Evolutionary conservation across 2,797 vertebrate species (phyloP).

Genomic region (Pampus argenteus): DNA sequence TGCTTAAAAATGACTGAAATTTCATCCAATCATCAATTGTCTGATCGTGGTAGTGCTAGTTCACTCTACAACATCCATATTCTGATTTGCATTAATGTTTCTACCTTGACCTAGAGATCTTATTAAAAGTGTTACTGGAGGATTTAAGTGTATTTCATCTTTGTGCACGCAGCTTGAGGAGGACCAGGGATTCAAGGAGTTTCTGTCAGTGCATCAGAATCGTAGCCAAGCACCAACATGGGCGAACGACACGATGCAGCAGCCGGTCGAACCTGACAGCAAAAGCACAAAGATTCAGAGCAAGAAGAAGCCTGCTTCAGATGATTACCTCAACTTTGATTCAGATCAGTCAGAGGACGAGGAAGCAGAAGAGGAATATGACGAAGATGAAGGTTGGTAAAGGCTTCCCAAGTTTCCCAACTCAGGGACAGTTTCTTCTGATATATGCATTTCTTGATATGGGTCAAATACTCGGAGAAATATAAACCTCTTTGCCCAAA

Average conservation of each 20-base stretch:
- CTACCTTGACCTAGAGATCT: too few relatives aligned
- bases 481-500: too few relatives aligned
- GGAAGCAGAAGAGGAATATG: conserved; percentile 57
- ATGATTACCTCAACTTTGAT: conserved; percentile 98
- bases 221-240: conserved; percentile 90
- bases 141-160: background rate
- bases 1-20: too few relatives aligned
- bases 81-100: background rate
- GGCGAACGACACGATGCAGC: conserved; percentile 88
- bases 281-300: conserved; percentile 51
- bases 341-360: conserved; percentile 86
- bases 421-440: background rate
- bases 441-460: background rate
- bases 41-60: too few relatives aligned
- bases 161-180: conserved; percentile 85
- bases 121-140: background rate
- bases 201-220: conserved; percentile 92
- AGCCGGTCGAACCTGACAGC: conserved; percentile 36
- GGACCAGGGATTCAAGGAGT: conserved; percentile 92
- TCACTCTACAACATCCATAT: background rate
- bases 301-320: conserved; percentile 69
- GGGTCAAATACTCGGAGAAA: too few relatives aligned
- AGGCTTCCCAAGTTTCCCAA: background rate
- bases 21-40: too few relatives aligned
- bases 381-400: conserved; percentile 66